phyloP scores from a whole-genome alignment of 2,888 invertebrate genomes.

The Acanthacorydalis orientalis region DNA sequence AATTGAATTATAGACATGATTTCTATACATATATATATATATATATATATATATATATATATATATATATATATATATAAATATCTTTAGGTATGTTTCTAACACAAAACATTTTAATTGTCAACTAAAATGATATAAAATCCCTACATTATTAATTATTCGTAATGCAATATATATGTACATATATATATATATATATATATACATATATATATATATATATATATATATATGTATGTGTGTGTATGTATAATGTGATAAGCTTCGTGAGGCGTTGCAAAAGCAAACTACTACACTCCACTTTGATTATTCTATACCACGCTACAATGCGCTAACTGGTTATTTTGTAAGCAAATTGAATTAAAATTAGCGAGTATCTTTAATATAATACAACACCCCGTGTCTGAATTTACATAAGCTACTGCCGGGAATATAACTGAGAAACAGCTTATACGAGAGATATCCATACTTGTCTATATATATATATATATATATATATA shows the following conservation, averaged over 20 bases:
- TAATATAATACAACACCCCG: constrained; percentile 13
- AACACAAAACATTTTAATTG: background rate
- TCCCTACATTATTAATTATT: background rate
- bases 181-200: background rate
- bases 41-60: too few relatives aligned
- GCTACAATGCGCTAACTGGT: constrained; percentile 17
- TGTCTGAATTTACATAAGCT: too few relatives aligned
- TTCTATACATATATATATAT: too few relatives aligned
- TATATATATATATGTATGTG: background rate
- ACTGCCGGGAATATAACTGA: too few relatives aligned
- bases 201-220: background rate
- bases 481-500: too few relatives aligned
- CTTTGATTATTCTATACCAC: background rate
- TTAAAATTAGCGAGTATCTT: constrained; percentile 22
- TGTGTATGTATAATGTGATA: background rate
- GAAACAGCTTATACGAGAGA: too few relatives aligned
- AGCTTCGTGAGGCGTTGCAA: too few relatives aligned
- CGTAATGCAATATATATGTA: background rate
- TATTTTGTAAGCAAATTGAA: constrained; percentile 24
- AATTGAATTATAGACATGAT: too few relatives aligned
- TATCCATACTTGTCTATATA: too few relatives aligned
- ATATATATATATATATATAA: background rate
- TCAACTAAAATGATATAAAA: background rate
- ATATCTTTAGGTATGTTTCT: background rate
- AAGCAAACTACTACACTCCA: background rate